A percentile compares a stretch with the other conserved stretches of the same genome.
Conservation (phyloP, 2,113 vertebrate genomes). For the Hoplias malabaricus region DNA sequence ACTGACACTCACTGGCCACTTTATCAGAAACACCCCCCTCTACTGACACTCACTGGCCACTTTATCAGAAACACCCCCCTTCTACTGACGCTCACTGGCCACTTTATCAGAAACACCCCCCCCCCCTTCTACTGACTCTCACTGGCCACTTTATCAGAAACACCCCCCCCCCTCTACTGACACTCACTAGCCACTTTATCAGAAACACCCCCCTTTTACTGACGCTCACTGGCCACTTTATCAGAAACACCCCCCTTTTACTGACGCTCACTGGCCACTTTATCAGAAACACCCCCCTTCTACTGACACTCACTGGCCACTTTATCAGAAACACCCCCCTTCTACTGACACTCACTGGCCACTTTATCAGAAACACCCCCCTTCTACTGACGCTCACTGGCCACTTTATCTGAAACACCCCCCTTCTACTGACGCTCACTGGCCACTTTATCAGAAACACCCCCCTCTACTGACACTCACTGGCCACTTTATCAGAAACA, state of each 20-base stretch:
- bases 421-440: not conserved
- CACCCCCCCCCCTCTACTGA: too few relatives aligned
- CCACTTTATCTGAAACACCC: not conserved
- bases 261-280: too few relatives aligned
- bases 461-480: too few relatives aligned
- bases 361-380: not conserved
- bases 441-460: not conserved
- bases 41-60: too few relatives aligned
- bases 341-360: too few relatives aligned
- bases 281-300: not conserved
- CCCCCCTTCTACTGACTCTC: too few relatives aligned
- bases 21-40: not conserved
- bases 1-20: too few relatives aligned
- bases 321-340: too few relatives aligned
- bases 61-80: not conserved
- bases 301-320: not conserved
- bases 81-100: not conserved
- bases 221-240: not conserved
- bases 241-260: too few relatives aligned
- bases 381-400: too few relatives aligned
- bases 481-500: not conserved
- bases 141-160: not conserved
- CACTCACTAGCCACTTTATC: not conserved
- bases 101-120: too few relatives aligned
- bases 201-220: not conserved